Base-by-base conservation (phyloP, 2,888 invertebrate genomes). In the Amblyjoppa fuscipennis region DNA sequence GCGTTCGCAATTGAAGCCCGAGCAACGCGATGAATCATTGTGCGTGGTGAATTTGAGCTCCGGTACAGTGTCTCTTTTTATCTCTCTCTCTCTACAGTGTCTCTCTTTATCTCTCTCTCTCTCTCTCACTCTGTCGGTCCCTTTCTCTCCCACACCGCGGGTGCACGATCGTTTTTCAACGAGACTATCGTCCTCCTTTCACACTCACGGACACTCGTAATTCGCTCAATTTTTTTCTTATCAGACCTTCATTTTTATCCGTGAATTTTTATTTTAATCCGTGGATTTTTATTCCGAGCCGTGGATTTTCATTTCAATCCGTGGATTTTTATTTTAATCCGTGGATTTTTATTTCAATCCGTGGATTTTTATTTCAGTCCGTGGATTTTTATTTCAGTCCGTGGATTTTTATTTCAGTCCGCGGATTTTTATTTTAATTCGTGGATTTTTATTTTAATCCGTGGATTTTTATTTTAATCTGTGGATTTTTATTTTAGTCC, bases 1-100 rank as follows among this genome's bases (percentile, higher is more conserved):
- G 88, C 81, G 79, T 79, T 83, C 80, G 88, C 90, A 89, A 91
- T 91, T 90, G 89, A 89, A 88, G 88, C 84, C 89, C 86, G 84
- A 87, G 87, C 85, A 86, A 84, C 85, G 80, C 80, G 89, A 88
- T 91, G 91, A 90, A 86, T 91, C 89, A 90, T 90, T 87, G 85
- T 76, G 88, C 89, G 87, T 87, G 87, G 87, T 86, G 88, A 90
- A 88, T 90, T 91, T 87, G 59, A 84, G 74, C 78, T 83, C 80
- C 82, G 74, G 66, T 61, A 53, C 73, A 38, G 53, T 79, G 25
- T 82, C 76, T n/a, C 49, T 81, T 81, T 53, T 53, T 56, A 53
- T 56, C 49, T 56, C 74, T 64, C 64, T 77, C 56, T 45, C 34
- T 71, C 41, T 61, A 53, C 73, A 38, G 53, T 79, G 25, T 82